Percentiles rank a stretch among this genome's conserved stretches.
These are phyloP conservation scores for Trichonephila inaurata DNA, from an alignment of 1,140 invertebrate genomes.

Conservation along the genomic window DNA sequence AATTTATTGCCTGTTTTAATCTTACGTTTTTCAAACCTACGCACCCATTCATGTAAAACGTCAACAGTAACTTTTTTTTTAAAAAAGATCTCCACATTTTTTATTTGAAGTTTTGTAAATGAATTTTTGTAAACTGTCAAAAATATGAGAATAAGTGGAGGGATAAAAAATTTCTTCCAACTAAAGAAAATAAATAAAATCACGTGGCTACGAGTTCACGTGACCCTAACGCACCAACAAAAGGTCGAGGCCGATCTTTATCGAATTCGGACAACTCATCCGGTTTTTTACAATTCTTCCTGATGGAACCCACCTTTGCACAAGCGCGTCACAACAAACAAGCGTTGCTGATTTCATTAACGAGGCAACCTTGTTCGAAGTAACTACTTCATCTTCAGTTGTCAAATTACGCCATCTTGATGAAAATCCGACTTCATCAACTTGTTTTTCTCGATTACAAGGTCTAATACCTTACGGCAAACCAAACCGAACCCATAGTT, in stretches of 20 bases:
- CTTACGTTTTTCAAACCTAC: background rate
- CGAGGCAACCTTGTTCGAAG: background rate
- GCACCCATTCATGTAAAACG: background rate
- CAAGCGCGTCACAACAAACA: constrained; percentile 6
- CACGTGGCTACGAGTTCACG: constrained; percentile 44
- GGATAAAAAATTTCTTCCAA: background rate
- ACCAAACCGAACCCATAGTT: background rate
- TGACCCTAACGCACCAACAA: background rate
- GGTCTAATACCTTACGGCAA: background rate
- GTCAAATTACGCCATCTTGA: constrained; percentile 4
- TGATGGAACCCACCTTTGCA: background rate
- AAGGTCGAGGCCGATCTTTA: constrained; percentile 66
- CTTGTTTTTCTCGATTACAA: background rate
- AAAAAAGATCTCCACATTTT: background rate
- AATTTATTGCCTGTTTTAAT: background rate
- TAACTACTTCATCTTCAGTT: background rate
- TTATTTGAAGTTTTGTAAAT: background rate
- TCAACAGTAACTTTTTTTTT: background rate
- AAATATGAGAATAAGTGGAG: background rate
- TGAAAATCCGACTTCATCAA: background rate
- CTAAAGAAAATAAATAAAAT: constrained; percentile 21
- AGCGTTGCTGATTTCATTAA: constrained; percentile 25
- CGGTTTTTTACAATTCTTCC: background rate
- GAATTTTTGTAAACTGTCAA: background rate
- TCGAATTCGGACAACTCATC: constrained; percentile 26